Evolutionary conservation across 2,797 vertebrate genomes (phyloP).

Genomic region (Petrocephalus schoutedeni): DNA sequence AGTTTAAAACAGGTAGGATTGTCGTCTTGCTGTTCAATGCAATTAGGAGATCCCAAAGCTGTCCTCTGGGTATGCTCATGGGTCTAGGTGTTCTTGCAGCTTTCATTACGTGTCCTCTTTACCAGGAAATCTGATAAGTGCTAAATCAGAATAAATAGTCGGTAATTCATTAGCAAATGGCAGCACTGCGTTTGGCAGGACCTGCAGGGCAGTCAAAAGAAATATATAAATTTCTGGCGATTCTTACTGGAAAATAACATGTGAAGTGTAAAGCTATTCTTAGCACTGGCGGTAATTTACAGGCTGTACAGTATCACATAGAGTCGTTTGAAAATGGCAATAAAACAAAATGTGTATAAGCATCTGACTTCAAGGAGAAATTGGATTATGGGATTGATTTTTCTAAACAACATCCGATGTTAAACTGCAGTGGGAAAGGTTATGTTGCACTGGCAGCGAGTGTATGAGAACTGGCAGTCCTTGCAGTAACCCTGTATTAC

Average conservation of each 20-base stretch:
- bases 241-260: neutral
- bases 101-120: neutral
- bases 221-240: neutral
- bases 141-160: neutral
- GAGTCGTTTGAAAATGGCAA: neutral
- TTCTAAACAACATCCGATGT: neutral
- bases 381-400: constrained; percentile 17
- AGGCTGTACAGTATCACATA: constrained; percentile 1
- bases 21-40: neutral
- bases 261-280: neutral
- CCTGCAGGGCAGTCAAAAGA: neutral
- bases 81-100: neutral
- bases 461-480: neutral
- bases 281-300: neutral
- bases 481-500: neutral
- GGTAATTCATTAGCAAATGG: neutral
- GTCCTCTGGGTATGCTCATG: neutral
- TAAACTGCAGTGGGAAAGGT: neutral
- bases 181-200: neutral
- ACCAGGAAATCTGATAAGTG: neutral
- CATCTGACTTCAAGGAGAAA: neutral
- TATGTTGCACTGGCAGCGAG: neutral
- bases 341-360: constrained; percentile 3
- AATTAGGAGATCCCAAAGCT: neutral
- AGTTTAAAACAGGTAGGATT: neutral